These are phyloP conservation scores for Agrilus planipennis DNA, from an alignment of 1,140 invertebrate species.

Conservation along the genomic window DNA sequence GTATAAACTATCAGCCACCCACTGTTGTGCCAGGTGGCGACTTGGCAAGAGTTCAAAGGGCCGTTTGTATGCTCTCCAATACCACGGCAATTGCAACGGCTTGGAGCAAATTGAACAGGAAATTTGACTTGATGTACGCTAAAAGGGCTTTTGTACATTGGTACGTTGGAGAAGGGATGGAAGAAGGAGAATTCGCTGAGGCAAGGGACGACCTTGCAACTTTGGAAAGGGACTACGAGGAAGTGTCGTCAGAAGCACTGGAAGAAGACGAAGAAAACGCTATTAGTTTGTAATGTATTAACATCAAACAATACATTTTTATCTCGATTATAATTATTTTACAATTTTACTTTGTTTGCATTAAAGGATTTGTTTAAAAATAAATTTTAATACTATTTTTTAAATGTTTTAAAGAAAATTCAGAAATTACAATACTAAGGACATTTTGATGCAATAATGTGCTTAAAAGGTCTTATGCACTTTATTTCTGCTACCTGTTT, in stretches of 20 bases:
- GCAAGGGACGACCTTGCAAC: constrained; percentile 76
- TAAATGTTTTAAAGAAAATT: too few relatives aligned
- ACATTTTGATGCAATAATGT: too few relatives aligned
- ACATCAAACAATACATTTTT: too few relatives aligned
- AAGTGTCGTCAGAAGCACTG: constrained; percentile 2
- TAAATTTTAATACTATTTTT: too few relatives aligned
- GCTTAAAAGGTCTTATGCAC: too few relatives aligned
- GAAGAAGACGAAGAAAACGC: constrained; percentile 4
- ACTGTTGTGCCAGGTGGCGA: constrained; percentile 69
- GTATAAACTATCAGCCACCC: constrained; percentile 76
- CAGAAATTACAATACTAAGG: too few relatives aligned
- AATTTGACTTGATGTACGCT: constrained; percentile 73
- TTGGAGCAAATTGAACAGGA: constrained; percentile 60
- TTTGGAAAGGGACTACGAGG: constrained; percentile 2
- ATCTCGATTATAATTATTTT: too few relatives aligned
- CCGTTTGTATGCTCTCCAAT: constrained; percentile 76
- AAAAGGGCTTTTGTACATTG: constrained; percentile 64
- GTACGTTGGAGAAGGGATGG: constrained; percentile 71
- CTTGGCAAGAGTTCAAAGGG: constrained; percentile 68
- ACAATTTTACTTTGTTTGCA: too few relatives aligned
- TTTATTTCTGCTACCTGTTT: too few relatives aligned
- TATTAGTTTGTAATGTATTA: too few relatives aligned
- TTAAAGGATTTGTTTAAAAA: too few relatives aligned
- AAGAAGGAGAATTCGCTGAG: constrained; percentile 75
- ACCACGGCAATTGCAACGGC: constrained; percentile 71